phyloP scores from a whole-genome alignment of 2,888 invertebrate genomes.

The Clepsis dumicolana region DNA sequence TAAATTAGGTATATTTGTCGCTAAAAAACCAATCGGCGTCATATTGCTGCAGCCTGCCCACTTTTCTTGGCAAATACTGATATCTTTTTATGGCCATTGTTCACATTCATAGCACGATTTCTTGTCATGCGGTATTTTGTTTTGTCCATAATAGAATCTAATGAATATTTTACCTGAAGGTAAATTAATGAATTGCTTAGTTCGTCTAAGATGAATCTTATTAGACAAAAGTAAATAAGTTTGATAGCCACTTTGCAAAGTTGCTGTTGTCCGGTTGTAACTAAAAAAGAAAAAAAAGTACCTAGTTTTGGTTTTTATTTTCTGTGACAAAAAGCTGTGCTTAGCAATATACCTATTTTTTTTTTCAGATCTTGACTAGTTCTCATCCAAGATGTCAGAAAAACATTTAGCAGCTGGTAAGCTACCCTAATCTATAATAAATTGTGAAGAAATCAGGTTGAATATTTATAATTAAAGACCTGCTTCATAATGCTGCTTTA shows the following conservation, averaged over 20 bases:
- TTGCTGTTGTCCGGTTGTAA: neutral
- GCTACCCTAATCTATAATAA: conserved; percentile 23
- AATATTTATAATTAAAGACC: neutral
- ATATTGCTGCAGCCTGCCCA: neutral
- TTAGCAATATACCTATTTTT: neutral
- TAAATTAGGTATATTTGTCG: neutral
- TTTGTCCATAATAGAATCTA: neutral
- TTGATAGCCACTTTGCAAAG: neutral
- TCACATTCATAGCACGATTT: neutral
- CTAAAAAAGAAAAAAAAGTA: neutral
- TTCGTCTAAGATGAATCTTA: neutral
- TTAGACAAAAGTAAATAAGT: neutral
- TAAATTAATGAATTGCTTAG: too few species aligned
- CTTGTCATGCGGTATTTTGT: neutral
- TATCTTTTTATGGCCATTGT: neutral
- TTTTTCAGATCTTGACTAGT: conserved; percentile 14
- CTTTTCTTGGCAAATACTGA: neutral
- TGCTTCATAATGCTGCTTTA: conserved; percentile 20
- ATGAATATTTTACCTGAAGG: neutral
- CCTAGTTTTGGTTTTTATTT: neutral
- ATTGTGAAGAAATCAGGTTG: neutral
- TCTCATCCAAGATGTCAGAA: conserved; percentile 64
- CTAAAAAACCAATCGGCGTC: neutral
- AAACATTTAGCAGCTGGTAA: conserved; percentile 79
- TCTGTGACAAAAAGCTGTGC: neutral